Evolutionary conservation across 92 coral and sea anemone genomes (phyloP).

Genomic region (Metridium senile): DNA sequence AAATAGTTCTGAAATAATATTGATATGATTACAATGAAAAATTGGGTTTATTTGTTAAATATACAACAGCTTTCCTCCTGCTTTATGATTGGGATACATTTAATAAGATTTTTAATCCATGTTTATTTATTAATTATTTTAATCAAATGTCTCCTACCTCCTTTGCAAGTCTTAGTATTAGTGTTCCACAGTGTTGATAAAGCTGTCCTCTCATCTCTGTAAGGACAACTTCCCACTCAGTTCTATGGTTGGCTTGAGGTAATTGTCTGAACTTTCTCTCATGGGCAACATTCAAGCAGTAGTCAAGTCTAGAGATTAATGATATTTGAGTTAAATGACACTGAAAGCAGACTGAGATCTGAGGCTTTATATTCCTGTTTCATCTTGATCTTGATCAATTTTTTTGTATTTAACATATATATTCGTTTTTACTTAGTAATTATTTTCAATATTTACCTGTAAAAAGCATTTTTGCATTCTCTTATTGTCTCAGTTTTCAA

Average conservation of each 20-base stretch:
- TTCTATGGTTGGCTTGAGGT: conserved; percentile 22
- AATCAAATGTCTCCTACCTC: no score
- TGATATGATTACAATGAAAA: neutral
- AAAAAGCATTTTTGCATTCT: conserved; percentile 58
- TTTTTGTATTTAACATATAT: neutral
- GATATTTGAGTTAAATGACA: no score
- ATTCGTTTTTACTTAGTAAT: neutral
- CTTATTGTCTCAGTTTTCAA: conserved; percentile 34
- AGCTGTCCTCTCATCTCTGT: conserved; percentile 92
- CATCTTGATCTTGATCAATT: no score
- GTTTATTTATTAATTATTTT: no score
- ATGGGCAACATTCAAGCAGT: conserved; percentile 59
- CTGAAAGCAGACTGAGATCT: no score
- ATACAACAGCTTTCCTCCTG: no score
- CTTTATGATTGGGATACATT: no score
- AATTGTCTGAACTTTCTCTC: conserved; percentile 55
- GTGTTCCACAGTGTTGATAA: conserved; percentile 77
- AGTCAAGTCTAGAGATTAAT: conserved; percentile 68
- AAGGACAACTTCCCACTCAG: conserved; percentile 91
- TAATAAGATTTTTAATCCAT: no score
- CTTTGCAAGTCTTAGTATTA: conserved; percentile 79
- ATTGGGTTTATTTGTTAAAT: neutral
- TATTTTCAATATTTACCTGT: conserved; percentile 37
- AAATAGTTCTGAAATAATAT: conserved; percentile 62
- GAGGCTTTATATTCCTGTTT: no score